phyloP scores from a whole-genome alignment of 2,797 vertebrate genomes.

The Ara ararauna region DNA sequence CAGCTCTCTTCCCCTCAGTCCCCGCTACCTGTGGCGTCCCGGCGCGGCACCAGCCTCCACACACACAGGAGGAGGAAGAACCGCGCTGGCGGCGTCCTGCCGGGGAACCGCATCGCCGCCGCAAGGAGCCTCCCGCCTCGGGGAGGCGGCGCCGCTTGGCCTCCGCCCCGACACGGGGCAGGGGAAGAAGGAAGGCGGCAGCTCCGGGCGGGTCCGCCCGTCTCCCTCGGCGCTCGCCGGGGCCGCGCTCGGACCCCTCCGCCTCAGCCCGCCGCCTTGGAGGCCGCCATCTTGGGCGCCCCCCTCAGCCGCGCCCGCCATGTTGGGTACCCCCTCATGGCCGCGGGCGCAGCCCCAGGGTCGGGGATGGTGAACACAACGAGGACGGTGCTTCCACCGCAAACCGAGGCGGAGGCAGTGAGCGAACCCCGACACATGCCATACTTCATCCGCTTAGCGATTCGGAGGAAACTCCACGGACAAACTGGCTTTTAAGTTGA shows the following conservation, averaged over 20 bases:
- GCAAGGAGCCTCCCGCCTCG: not conserved
- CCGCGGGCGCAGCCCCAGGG: not conserved
- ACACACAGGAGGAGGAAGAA: not conserved
- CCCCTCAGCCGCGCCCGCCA: not conserved
- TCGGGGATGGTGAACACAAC: not conserved
- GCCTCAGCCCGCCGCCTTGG: not conserved
- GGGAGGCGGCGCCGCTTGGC: not conserved
- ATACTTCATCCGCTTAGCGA: no score
- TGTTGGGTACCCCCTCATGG: not conserved
- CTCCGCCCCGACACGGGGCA: not conserved
- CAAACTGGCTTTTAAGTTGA: no score
- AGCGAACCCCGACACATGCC: not conserved
- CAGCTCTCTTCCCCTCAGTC: not conserved
- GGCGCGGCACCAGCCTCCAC: slow-evolving; percentile 10
- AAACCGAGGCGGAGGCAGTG: rapidly evolving
- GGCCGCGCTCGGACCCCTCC: rapidly evolving
- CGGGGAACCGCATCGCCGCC: not conserved
- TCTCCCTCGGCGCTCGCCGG: not conserved
- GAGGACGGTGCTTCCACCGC: no score
- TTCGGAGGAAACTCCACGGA: no score
- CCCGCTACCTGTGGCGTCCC: slow-evolving; percentile 21
- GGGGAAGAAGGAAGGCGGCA: not conserved
- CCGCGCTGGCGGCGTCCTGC: not conserved
- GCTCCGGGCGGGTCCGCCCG: not conserved
- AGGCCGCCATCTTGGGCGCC: not conserved